phyloP scores from a whole-genome alignment of 2,888 invertebrate genomes.

The Apotomis capreana region DNA sequence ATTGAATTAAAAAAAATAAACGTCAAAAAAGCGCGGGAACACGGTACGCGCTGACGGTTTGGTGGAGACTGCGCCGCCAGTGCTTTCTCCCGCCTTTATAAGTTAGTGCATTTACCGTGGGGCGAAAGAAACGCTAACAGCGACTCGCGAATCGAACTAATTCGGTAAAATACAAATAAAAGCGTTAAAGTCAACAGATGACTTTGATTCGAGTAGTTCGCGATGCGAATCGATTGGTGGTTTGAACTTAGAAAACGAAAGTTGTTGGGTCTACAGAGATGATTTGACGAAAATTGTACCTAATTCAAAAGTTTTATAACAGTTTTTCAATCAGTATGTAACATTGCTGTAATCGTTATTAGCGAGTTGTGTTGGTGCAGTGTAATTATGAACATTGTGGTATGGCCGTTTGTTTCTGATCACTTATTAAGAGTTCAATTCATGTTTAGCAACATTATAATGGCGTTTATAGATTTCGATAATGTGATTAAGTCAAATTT shows the following conservation, averaged over 20 bases:
- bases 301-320: background rate
- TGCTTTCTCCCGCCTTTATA: slow-evolving; percentile 81
- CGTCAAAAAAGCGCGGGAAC: slow-evolving; percentile 68
- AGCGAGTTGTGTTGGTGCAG: background rate
- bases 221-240: slow-evolving; percentile 33
- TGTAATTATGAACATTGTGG: background rate
- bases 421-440: background rate
- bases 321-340: background rate
- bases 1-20: slow-evolving; percentile 46
- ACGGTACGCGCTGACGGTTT: slow-evolving; percentile 52
- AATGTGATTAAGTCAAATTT: background rate
- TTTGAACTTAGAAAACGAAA: slow-evolving; percentile 41
- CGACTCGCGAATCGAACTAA: slow-evolving; percentile 65
- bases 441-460: too few species aligned
- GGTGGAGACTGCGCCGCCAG: slow-evolving; percentile 62
- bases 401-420: background rate
- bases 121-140: slow-evolving; percentile 69
- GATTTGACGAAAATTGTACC: slow-evolving; percentile 14
- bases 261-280: slow-evolving; percentile 17
- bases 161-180: slow-evolving; percentile 49
- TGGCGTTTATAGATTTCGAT: too few species aligned
- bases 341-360: background rate
- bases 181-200: slow-evolving; percentile 33
- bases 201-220: slow-evolving; percentile 32
- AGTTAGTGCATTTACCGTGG: slow-evolving; percentile 61